phyloP scores from a whole-genome alignment of 2,113 vertebrate genomes.

The Dendropsophus ebraccatus region DNA sequence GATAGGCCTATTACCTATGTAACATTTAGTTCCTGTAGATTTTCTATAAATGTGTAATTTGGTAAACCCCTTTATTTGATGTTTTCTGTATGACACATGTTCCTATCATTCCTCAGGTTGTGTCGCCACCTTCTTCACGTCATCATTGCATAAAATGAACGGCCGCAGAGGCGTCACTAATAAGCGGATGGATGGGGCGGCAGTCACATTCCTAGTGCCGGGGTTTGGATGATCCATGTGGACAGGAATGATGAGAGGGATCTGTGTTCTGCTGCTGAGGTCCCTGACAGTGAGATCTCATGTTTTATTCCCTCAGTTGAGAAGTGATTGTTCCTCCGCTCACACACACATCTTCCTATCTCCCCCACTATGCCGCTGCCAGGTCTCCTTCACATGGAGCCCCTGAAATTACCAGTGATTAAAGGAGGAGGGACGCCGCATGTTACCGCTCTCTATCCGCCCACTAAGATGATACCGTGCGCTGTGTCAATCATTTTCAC shows the following conservation, averaged over 20 bases:
- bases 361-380: background rate
- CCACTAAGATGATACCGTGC: background rate
- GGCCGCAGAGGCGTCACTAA: background rate
- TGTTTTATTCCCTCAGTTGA: constrained; percentile 51
- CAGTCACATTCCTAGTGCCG: background rate
- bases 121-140: background rate
- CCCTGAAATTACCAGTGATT: constrained; percentile 49
- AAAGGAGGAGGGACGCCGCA: constrained; percentile 22
- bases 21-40: no score
- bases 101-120: background rate
- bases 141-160: background rate
- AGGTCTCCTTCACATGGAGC: background rate
- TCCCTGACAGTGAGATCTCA: constrained; percentile 36
- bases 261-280: constrained; percentile 10
- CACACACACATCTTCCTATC: background rate
- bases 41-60: no score
- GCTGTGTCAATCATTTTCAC: background rate
- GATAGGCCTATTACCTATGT: no score
- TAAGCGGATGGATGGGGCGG: background rate
- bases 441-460: constrained; percentile 16
- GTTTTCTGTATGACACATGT: background rate
- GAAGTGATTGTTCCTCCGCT: constrained; percentile 16
- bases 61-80: no score
- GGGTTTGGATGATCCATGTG: background rate
- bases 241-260: constrained; percentile 27